Evolutionary conservation across 2,797 vertebrate genomes (phyloP).

Genomic region (Takifugu rubripes): DNA sequence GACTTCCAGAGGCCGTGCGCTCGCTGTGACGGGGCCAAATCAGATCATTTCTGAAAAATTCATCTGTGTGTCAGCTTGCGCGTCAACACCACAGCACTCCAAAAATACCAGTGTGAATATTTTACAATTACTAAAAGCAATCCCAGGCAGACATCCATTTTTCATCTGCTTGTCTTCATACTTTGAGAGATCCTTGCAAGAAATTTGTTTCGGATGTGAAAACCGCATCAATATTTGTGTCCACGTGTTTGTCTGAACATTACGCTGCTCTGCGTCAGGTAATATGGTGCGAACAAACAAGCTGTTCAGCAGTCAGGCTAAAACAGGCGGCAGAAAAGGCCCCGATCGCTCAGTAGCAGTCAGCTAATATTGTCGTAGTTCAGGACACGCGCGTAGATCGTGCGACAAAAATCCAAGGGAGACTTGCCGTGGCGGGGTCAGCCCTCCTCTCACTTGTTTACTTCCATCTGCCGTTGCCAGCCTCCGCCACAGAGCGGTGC

Average conservation of each 20-base stretch:
- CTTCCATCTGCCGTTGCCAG: conserved; percentile 62
- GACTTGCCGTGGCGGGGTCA: conserved; percentile 35
- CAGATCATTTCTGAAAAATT: conserved; percentile 55
- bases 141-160: conserved; percentile 72
- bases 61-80: conserved; percentile 46
- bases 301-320: conserved; percentile 16
- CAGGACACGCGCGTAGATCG: too few species aligned
- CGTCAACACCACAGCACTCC: conserved; percentile 21
- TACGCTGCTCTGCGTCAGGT: conserved; percentile 26
- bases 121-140: conserved; percentile 78
- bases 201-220: conserved; percentile 67
- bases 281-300: conserved; percentile 30
- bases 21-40: conserved; percentile 51
- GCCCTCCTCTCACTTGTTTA: conserved; percentile 43
- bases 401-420: too few species aligned
- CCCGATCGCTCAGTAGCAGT: too few species aligned
- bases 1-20: conserved; percentile 51
- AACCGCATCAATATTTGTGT: conserved; percentile 71
- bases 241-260: conserved; percentile 52
- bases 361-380: too few species aligned
- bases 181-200: conserved; percentile 54
- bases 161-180: conserved; percentile 57
- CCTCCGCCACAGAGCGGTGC: conserved; percentile 63
- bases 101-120: conserved; percentile 72
- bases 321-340: too few species aligned